These are phyloP conservation scores for Heliconius ismenius DNA, from an alignment of 2,888 invertebrate species.

Conservation along the genomic window DNA sequence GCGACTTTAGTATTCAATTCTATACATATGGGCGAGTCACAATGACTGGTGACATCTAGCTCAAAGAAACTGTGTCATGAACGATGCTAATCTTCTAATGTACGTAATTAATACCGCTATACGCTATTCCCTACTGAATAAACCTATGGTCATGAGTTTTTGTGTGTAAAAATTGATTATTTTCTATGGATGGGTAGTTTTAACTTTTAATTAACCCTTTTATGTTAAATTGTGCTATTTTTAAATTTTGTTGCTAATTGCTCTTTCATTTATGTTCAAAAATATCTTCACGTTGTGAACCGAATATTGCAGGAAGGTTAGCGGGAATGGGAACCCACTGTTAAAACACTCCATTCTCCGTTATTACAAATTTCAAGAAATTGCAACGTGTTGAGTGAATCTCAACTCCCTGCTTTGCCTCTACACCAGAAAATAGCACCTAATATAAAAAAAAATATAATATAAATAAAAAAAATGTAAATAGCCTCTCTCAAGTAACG, in stretches of 20 bases:
- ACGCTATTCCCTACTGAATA: constrained; percentile 21
- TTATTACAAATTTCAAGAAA: no score
- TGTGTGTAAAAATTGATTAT: not conserved
- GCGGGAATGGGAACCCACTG: no score
- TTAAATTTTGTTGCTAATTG: not conserved
- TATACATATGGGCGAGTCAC: constrained; percentile 18
- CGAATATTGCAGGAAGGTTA: no score
- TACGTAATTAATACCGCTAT: constrained; percentile 29
- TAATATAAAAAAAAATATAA: no score
- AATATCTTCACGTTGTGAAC: no score
- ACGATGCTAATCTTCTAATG: constrained; percentile 39
- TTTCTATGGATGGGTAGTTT: not conserved
- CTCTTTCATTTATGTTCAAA: no score
- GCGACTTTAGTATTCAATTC: constrained; percentile 21
- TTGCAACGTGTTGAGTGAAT: no score
- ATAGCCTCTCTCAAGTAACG: constrained; percentile 8
- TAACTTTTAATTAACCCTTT: not conserved
- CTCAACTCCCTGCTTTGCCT: no score
- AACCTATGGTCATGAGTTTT: constrained; percentile 11
- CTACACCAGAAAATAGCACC: no score
- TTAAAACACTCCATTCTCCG: no score
- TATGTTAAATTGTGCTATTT: not conserved
- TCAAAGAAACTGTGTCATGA: constrained; percentile 42
- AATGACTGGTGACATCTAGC: constrained; percentile 36
- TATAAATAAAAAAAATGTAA: constrained; percentile 1